phyloP scores from a whole-genome alignment of 35 echinoderm and acorn worm species.

The Diadema setosum region DNA sequence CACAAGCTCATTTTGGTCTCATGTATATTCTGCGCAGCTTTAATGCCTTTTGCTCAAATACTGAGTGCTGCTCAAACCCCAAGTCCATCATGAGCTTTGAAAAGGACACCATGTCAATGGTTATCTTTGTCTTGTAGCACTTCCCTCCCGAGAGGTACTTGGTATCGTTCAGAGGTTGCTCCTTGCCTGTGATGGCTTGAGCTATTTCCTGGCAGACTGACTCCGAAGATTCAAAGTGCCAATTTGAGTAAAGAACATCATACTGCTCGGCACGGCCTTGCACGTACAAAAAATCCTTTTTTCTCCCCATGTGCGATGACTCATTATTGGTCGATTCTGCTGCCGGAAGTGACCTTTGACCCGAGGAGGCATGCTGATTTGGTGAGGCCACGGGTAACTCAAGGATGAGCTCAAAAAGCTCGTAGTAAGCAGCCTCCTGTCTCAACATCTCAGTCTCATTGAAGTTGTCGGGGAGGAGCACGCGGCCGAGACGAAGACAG shows the following conservation, averaged over 20 bases:
- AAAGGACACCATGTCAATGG: neutral
- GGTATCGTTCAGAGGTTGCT: neutral
- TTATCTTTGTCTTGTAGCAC: neutral
- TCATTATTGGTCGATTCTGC: neutral
- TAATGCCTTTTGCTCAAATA: neutral
- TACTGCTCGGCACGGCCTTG: neutral
- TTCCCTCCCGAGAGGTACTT: neutral
- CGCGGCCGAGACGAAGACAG: constrained; percentile 41
- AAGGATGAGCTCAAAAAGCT: neutral
- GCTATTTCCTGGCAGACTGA: neutral
- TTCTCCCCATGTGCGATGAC: neutral
- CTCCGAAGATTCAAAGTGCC: neutral
- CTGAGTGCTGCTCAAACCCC: neutral
- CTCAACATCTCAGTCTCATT: constrained; percentile 48
- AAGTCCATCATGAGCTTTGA: neutral
- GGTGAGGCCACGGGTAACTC: neutral
- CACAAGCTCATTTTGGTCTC: no score
- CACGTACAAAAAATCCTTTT: neutral
- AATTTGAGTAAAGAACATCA: neutral
- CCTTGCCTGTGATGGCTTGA: neutral
- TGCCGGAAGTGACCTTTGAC: neutral
- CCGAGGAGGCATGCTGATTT: neutral
- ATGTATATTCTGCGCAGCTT: neutral
- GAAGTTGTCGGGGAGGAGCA: constrained; percentile 45
- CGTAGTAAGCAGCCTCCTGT: constrained; percentile 68